Base-by-base conservation (phyloP, 1,140 invertebrate species). In the Oedothorax gibbosus region DNA sequence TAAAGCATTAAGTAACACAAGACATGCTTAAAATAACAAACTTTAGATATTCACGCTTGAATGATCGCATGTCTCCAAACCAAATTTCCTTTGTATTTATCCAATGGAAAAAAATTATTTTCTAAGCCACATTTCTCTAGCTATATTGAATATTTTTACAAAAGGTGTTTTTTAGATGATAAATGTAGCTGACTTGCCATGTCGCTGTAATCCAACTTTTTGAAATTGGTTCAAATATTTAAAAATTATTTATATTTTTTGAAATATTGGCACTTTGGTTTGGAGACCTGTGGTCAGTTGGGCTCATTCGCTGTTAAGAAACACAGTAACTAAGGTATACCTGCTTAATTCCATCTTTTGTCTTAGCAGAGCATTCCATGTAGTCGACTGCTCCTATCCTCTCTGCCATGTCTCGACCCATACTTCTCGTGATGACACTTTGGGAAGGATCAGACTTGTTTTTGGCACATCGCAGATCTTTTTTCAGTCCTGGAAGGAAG, bases 381-480 rank as follows among this genome's bases (percentile, higher is more conserved):
- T 84, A 84, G 20, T 62, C 53, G 4, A 84, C 72, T 0, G 82
- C 82, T 49, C 64, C 64, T 18, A 84, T 76, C 57, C 60, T 84
- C 9, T 84, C 60, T 7, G 82, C 82, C 60, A 84, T 35, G 51
- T 84, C 82, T 21, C 54, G 35, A 57, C 64, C 82, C 71, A 84
- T 84, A 21, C 82, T 84, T 5, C 56, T 14, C 7, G 82, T 84
- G 53, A 80, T 21, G 8, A 80, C 65, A 53, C 54, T 51, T 7
- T 14, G 10, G 6, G 14, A 10, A 14, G 20, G 5, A 35, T 21
- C 18, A 0, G 15, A 15, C 35, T 64, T 77, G 7, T 20, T 15
- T 51, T n/a, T 54, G 9, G 49, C 18, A 35, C 51, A 51, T 5
- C 77, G 62, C 8, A 76, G 18, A 11, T 84, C 82, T 51, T 84